A percentile compares a stretch with the other conserved stretches of the same genome.
phyloP scores from a whole-genome alignment of 2,797 vertebrate genomes.

The Tragelaphus oryx region DNA sequence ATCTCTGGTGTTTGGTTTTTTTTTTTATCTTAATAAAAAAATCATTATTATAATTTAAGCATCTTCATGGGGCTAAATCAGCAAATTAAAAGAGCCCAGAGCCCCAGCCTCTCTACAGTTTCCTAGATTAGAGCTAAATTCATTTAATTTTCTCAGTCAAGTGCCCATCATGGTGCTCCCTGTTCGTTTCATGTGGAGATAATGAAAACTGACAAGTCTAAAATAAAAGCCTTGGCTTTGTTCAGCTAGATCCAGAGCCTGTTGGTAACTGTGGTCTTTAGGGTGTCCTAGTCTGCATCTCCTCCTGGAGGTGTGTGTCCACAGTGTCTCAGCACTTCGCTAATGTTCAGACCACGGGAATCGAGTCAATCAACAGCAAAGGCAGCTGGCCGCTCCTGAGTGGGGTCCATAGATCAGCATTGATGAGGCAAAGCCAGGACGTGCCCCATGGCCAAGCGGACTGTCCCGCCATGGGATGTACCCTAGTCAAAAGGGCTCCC shows the following conservation, averaged over 20 bases:
- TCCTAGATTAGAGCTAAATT: constrained; percentile 5
- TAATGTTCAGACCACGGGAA: not conserved
- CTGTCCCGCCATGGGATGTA: accelerated
- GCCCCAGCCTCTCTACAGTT: not conserved
- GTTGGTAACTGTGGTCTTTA: not conserved
- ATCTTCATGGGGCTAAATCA: constrained; percentile 8
- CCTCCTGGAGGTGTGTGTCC: not conserved
- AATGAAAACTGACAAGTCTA: constrained; percentile 14
- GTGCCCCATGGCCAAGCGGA: accelerated
- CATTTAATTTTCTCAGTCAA: constrained; percentile 39
- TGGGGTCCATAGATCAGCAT: accelerated
- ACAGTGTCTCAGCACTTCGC: not conserved
- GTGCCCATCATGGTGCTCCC: not conserved
- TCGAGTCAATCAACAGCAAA: not conserved
- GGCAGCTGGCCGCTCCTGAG: not conserved
- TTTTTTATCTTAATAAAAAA: not conserved
- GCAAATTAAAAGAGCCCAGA: not conserved
- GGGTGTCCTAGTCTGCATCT: not conserved
- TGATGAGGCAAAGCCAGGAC: not conserved
- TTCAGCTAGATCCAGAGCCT: not conserved
- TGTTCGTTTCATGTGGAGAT: not conserved
- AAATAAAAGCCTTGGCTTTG: not conserved
- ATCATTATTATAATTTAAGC: constrained; percentile 8
- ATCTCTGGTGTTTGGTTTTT: not conserved
- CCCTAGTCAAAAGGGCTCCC: not conserved